Base-by-base conservation (phyloP, 2,113 vertebrate genomes). In the Corydoras sp. region DNA sequence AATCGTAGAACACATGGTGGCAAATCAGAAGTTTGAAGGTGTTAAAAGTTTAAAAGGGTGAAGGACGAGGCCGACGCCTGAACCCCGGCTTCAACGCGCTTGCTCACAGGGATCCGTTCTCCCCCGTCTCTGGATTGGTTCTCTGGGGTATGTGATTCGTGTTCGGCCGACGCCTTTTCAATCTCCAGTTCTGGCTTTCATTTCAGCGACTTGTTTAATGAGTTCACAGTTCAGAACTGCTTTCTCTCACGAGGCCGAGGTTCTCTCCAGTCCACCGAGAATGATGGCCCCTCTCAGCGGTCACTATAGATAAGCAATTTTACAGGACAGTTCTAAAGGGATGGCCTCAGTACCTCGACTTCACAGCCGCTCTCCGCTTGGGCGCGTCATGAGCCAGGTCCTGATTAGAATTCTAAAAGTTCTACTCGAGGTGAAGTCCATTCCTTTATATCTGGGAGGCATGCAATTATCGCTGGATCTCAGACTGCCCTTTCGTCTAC, bases 161-260 rank as follows among this genome's bases (percentile, higher is more conserved):
- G 63, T 76, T 85, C 81, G 86, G 81, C 83, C 82, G 80, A 86
- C 82, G 79, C 49, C 31, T 76, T 80, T 84, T 83, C 83, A 86
- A 82, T 87, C 83, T 86, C 68, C 65, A 77, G 75, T 77, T 77
- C 76, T 72, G 80, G 78, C 69, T 73, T 74, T 79, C 75, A 32
- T 81, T 77, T 81, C 81, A 78, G 74, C 82, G 82, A 68, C 56
- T 51, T 51, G 62, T 70, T 73, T 79, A 65, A 81, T 77, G 60
- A 78, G 58, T 73, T 77, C 77, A 71, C 51, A 76, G 62, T 68
- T 76, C 80, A 65, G 84, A 80, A 80, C 65, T 63, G 58, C 69
- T 67, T 65, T 79, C 79, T 81, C 75, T 71, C 68, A 43, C 61
- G 64, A 69, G 76, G 71, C 74, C 43, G 11, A n/a, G 35, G 53